phyloP scores from a whole-genome alignment of 2,888 invertebrate species.

The Crepidodera aurea region DNA sequence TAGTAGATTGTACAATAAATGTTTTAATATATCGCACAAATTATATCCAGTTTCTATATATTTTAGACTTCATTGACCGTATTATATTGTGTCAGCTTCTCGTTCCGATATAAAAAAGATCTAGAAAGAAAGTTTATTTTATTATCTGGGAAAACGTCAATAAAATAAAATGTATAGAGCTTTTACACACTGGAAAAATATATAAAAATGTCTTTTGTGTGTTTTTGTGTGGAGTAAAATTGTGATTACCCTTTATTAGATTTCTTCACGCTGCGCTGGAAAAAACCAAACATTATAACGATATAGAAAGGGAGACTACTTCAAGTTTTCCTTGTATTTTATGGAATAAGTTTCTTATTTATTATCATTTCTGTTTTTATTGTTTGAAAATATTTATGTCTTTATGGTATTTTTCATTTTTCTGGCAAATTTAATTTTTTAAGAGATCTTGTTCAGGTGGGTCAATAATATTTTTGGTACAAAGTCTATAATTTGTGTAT shows the following conservation, averaged over 20 bases:
- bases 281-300: neutral
- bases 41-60: too few species aligned
- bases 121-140: slow-evolving; percentile 8
- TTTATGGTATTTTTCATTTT: too few species aligned
- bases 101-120: neutral
- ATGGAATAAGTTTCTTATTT: neutral
- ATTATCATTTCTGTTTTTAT: neutral
- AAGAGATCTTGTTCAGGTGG: too few species aligned
- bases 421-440: too few species aligned
- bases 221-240: neutral
- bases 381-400: neutral
- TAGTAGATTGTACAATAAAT: too few species aligned
- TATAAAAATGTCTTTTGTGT: slow-evolving; percentile 5
- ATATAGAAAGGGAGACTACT: neutral
- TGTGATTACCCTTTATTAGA: neutral
- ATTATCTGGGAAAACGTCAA: slow-evolving; percentile 2
- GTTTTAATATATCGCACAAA: too few species aligned
- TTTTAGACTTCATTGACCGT: too few species aligned
- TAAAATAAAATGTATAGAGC: slow-evolving; percentile 5
- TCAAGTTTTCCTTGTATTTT: neutral
- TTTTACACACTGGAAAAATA: slow-evolving; percentile 3
- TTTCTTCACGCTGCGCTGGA: neutral
- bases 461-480: too few species aligned
- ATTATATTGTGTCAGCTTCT: too few species aligned
- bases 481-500: too few species aligned